Evolutionary conservation across 1,140 invertebrate genomes (phyloP).

Genomic region (Oppia nitens): DNA sequence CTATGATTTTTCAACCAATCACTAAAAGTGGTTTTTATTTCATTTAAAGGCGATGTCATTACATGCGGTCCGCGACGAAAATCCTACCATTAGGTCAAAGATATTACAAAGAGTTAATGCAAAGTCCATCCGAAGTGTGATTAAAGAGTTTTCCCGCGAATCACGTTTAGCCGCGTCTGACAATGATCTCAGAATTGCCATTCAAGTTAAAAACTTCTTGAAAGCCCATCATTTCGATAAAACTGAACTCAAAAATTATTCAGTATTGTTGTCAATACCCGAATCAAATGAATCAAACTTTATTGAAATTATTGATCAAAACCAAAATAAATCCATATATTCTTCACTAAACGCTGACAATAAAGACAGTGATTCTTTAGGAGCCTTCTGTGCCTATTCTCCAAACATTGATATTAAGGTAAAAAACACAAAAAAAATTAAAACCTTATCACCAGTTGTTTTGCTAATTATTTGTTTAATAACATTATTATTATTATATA

Average conservation of each 20-base stretch:
- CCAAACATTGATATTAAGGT: slow-evolving; percentile 14
- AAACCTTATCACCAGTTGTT: not conserved
- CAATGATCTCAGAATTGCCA: slow-evolving; percentile 20
- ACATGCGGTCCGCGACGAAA: slow-evolving; percentile 20
- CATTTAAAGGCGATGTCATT: slow-evolving; percentile 17
- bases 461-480: not conserved
- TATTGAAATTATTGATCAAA: slow-evolving; percentile 18
- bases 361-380: not conserved
- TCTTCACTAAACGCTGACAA: not conserved
- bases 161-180: slow-evolving; percentile 20
- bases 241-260: slow-evolving; percentile 19
- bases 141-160: slow-evolving; percentile 19
- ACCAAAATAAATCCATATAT: slow-evolving; percentile 5
- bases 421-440: not conserved
- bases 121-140: slow-evolving; percentile 16
- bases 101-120: slow-evolving; percentile 19
- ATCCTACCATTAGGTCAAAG: slow-evolving; percentile 19
- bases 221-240: slow-evolving; percentile 19
- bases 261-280: slow-evolving; percentile 21
- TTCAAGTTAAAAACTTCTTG: slow-evolving; percentile 19
- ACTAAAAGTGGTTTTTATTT: not conserved
- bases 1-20: not conserved
- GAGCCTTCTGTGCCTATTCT: slow-evolving; percentile 20
- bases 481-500: too few species aligned
- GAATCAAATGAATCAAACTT: slow-evolving; percentile 18